Evolutionary conservation across 2,888 invertebrate genomes (phyloP), one percentile per base, ranked within the genome.

Genomic region (Pseudococcus longispinus): DNA sequence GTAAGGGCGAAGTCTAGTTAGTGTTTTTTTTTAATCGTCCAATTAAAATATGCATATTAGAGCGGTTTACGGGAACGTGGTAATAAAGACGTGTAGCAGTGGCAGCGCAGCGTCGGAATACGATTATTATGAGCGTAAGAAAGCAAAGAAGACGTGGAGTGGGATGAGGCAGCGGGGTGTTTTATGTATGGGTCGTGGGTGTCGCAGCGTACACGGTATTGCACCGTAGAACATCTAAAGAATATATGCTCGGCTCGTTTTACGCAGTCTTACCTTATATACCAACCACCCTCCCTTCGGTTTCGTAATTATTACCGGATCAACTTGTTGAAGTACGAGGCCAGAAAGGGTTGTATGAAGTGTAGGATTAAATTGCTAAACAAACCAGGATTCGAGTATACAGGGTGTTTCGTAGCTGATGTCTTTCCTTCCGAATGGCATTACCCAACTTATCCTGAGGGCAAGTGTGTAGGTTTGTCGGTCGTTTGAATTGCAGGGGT

Each of bases 31-130:
- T 29, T 15, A 29, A 26, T 70, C 29, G 29, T 70, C 70, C 70
- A 70, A 70, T 70, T 70, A 70, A 70, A 70, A 70, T 70, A 70
- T 70, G 70, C 29, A 70, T 70, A 70, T 70, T 70, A 70, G 70
- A 29, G 18, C 18, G 60, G 29, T 70, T 29, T 29, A 70, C 70
- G 26, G 70, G 29, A 13, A 2, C 29, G 70, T 29, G 70, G 32
- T 29, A 70, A 32, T 29, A 29, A 70, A 70, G 26, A 32, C 70
- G 29, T 15, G 37, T 4, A 37, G 32, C 32, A 32, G 37, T 37
- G 37, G 37, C 37, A 70, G 26, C 13, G 18, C 55, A 5, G 6
- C 37, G 37, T 37, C 9, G 11, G 60, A 60, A 60, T 60, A 60
- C 60, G 23, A 60, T 60, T 60, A 60, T 60, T 60, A 51, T 6